A percentile compares a stretch with the other conserved stretches of the same genome.
These are phyloP conservation scores for Ganaspis sp. DNA, from an alignment of 1,140 invertebrate species.

Conservation along the genomic window DNA sequence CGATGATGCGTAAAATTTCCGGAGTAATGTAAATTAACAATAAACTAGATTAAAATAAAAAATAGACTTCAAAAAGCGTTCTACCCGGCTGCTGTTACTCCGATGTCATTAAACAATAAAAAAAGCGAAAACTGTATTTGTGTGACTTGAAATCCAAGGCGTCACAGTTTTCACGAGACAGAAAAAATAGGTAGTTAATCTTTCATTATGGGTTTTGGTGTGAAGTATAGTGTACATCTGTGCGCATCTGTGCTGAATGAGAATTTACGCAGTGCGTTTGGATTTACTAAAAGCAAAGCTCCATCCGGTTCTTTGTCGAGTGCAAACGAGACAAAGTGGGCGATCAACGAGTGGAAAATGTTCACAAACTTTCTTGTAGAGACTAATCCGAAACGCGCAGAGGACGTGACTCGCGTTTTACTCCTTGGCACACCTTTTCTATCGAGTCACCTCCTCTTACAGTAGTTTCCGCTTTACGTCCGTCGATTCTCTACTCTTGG, in stretches of 20 bases:
- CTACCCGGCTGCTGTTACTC: too few relatives aligned
- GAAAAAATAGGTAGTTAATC: not conserved
- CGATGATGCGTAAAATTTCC: too few relatives aligned
- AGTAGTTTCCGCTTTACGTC: constrained; percentile 16
- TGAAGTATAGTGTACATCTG: not conserved
- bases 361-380: constrained; percentile 22
- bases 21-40: too few relatives aligned
- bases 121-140: too few relatives aligned
- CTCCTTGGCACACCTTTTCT: constrained; percentile 1
- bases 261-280: constrained; percentile 8
- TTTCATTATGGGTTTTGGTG: not conserved
- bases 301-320: constrained; percentile 1
- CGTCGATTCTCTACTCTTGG: not conserved
- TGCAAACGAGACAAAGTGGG: not conserved
- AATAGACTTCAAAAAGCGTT: too few relatives aligned
- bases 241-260: not conserved
- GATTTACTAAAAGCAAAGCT: constrained; percentile 25
- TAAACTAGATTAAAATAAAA: too few relatives aligned
- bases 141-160: too few relatives aligned
- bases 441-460: not conserved
- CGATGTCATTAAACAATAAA: too few relatives aligned
- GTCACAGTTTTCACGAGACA: not conserved
- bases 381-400: constrained; percentile 31
- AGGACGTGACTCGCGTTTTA: constrained; percentile 34
- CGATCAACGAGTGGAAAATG: constrained; percentile 7